Evolutionary conservation across 2,888 invertebrate species (phyloP).

Genomic region (Leucophenga maculata): DNA sequence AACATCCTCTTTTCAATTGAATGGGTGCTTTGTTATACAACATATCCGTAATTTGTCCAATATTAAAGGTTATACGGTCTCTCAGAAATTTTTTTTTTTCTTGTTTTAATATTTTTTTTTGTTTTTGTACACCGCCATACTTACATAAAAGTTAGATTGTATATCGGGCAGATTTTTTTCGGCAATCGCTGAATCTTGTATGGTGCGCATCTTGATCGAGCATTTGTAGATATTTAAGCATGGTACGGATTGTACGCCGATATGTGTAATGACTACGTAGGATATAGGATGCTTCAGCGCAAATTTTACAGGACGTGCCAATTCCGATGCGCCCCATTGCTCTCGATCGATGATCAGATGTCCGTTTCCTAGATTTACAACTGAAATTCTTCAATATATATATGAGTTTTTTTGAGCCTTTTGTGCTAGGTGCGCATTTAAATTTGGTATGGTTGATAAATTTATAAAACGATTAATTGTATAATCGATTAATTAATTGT

Average conservation of each 20-base stretch:
- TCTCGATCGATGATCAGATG: constrained; percentile 69
- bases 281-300: constrained; percentile 70
- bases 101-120: too few relatives aligned
- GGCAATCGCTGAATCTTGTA: constrained; percentile 73
- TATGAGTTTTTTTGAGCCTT: not conserved
- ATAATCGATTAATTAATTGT: too few relatives aligned
- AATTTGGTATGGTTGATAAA: too few relatives aligned
- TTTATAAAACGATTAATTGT: too few relatives aligned
- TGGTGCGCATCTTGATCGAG: constrained; percentile 71
- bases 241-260: constrained; percentile 71
- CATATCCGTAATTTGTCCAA: too few relatives aligned
- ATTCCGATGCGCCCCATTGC: constrained; percentile 71
- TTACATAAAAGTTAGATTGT: constrained; percentile 70
- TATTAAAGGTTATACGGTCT: too few relatives aligned
- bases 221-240: constrained; percentile 72
- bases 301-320: constrained; percentile 49
- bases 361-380: constrained; percentile 72
- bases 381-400: constrained; percentile 60
- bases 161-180: constrained; percentile 73
- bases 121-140: constrained; percentile 39
- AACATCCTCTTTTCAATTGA: too few relatives aligned
- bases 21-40: too few relatives aligned
- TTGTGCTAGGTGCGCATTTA: not conserved
- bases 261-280: constrained; percentile 74
- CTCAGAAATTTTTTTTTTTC: too few relatives aligned